Evolutionary conservation across 2,888 invertebrate genomes (phyloP).

Genomic region (Sycophila texana): DNA sequence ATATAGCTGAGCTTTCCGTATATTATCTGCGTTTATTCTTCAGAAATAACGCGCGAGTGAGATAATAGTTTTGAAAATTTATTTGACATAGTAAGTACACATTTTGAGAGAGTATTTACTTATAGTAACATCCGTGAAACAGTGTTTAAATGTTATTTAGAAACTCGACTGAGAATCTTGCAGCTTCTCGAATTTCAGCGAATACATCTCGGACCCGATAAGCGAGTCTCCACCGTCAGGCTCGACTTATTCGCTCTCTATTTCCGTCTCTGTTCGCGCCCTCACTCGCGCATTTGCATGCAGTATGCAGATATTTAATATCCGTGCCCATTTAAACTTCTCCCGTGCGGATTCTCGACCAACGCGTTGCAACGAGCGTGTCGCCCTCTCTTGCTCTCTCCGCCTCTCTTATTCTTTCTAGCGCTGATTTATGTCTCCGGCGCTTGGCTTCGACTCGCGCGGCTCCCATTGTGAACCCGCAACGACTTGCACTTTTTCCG

Average conservation of each 20-base stretch:
- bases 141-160: no score
- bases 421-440: conserved; percentile 43
- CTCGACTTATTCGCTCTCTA: neutral
- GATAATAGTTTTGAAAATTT: no score
- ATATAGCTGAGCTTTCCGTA: no score
- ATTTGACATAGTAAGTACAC: no score
- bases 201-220: neutral
- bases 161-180: neutral
- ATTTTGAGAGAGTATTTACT: no score
- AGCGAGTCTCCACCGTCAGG: no score
- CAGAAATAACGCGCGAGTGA: no score
- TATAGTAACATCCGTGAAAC: no score
- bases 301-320: conserved; percentile 34
- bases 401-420: neutral
- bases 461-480: neutral
- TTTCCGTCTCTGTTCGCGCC: neutral
- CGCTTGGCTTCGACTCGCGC: neutral
- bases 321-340: conserved; percentile 24
- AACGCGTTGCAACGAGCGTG: neutral
- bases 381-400: neutral
- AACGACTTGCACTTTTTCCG: conserved; percentile 28
- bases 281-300: conserved; percentile 24
- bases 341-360: conserved; percentile 26
- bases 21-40: no score
- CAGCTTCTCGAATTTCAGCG: neutral